Percentiles rank a stretch among this genome's conserved stretches.
Conservation (phyloP, 2,113 vertebrate genomes). For the Lepisosteus oculatus region DNA sequence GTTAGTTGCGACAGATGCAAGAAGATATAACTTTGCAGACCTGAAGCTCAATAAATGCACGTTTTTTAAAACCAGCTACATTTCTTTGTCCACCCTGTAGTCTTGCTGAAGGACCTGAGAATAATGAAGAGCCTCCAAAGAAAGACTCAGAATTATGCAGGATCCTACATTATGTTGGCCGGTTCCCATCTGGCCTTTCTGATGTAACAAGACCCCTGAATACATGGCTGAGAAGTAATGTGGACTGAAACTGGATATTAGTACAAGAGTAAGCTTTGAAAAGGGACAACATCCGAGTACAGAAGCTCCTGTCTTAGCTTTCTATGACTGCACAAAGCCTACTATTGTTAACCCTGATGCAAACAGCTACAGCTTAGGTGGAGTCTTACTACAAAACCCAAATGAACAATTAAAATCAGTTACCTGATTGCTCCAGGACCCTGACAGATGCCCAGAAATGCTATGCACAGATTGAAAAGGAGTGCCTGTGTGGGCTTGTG, state of each 20-base stretch:
- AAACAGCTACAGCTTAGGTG: neutral
- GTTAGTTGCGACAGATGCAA: no score
- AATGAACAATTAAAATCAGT: neutral
- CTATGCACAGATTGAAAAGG: conserved; percentile 24
- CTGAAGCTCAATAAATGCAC: no score
- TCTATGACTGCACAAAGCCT: neutral
- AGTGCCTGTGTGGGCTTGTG: conserved; percentile 25
- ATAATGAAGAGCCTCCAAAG: neutral
- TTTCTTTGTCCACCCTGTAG: neutral
- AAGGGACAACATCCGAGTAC: neutral
- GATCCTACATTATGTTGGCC: conserved; percentile 14
- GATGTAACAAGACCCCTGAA: conserved; percentile 2
- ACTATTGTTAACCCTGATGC: conserved; percentile 10
- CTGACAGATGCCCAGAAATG: conserved; percentile 15
- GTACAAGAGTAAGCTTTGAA: conserved; percentile 4
- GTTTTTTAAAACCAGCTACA: no score
- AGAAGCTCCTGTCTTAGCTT: neutral
- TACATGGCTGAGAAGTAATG: neutral
- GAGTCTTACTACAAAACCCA: neutral
- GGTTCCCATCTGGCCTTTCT: conserved; percentile 7
- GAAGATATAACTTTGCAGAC: no score
- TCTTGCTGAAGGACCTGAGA: neutral
- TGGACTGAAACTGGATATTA: neutral
- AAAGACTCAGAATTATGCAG: conserved; percentile 2
- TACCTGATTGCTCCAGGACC: neutral